Conservation (phyloP, 2,113 vertebrate species). For the Tychaedon coryphoeus region DNA sequence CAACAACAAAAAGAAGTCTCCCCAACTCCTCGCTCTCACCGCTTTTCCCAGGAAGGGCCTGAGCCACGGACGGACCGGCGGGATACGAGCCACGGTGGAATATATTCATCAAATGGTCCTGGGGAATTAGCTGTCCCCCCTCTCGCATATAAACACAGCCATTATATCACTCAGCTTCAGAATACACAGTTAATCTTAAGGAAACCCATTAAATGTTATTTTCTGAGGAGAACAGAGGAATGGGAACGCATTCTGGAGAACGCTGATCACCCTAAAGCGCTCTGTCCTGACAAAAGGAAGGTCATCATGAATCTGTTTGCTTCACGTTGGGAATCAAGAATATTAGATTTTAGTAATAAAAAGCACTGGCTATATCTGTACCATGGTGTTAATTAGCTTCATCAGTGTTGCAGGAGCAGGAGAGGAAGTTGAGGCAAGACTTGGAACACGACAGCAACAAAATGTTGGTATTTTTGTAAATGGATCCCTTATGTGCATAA, state of each 20-base stretch:
- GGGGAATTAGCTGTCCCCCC: conserved; percentile 4
- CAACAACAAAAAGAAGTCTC: not conserved
- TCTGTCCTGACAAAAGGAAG: not conserved
- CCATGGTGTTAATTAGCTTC: not conserved
- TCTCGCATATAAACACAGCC: not conserved
- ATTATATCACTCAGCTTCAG: not conserved
- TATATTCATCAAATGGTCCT: conserved; percentile 50
- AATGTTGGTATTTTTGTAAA: not conserved
- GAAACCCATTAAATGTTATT: not conserved
- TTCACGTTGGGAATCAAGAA: not conserved
- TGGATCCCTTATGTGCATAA: not conserved
- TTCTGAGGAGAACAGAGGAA: not conserved
- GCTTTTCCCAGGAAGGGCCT: not conserved
- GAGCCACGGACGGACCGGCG: not conserved
- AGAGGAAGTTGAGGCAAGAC: not conserved
- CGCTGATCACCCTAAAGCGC: not conserved
- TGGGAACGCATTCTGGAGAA: not conserved
- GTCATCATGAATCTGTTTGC: not conserved
- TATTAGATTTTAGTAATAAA: not conserved
- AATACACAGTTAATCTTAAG: not conserved
- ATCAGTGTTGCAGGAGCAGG: not conserved
- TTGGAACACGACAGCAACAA: not conserved
- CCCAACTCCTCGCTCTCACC: not conserved
- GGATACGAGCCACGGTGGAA: conserved; percentile 14
- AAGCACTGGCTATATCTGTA: not conserved